A percentile compares a stretch with the other conserved stretches of the same genome.
Evolutionary conservation across 2,888 invertebrate genomes (phyloP).

Genomic region (Phyllotreta striolata): DNA sequence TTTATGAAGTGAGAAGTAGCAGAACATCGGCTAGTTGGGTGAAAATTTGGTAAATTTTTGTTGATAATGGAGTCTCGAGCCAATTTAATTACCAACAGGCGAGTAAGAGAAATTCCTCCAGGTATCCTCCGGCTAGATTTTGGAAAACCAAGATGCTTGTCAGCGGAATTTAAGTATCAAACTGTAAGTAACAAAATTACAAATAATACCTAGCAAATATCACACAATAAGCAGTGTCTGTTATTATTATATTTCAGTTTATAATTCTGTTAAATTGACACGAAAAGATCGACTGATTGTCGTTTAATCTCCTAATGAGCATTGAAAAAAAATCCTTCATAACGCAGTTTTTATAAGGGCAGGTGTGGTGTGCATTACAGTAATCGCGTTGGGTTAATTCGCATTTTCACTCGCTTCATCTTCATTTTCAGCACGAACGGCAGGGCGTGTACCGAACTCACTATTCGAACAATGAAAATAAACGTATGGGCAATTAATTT

Average conservation of each 20-base stretch:
- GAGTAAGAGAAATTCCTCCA: conserved; percentile 48
- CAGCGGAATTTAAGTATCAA: conserved; percentile 54
- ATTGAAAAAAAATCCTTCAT: conserved; percentile 15
- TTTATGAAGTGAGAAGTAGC: no score
- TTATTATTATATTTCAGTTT: background rate
- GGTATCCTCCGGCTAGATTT: conserved; percentile 60
- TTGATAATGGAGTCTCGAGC: conserved; percentile 4
- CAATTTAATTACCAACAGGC: conserved; percentile 1
- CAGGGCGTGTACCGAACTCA: conserved; percentile 19
- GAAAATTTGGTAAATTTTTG: no score
- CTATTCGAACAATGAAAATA: conserved; percentile 17
- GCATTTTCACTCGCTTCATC: conserved; percentile 24
- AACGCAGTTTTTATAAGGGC: conserved; percentile 1
- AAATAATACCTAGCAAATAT: background rate
- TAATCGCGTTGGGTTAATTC: conserved; percentile 28
- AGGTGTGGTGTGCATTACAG: conserved; percentile 21
- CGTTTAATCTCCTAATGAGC: background rate
- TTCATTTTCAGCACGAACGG: conserved; percentile 26
- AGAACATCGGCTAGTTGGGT: no score
- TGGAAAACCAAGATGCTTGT: conserved; percentile 54
- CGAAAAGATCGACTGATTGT: background rate
- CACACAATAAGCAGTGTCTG: background rate
- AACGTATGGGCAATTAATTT: conserved; percentile 27
- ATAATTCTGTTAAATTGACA: background rate
- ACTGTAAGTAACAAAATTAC: conserved; percentile 46